phyloP scores from a whole-genome alignment of 2,888 invertebrate genomes.

The Nysson spinosus region DNA sequence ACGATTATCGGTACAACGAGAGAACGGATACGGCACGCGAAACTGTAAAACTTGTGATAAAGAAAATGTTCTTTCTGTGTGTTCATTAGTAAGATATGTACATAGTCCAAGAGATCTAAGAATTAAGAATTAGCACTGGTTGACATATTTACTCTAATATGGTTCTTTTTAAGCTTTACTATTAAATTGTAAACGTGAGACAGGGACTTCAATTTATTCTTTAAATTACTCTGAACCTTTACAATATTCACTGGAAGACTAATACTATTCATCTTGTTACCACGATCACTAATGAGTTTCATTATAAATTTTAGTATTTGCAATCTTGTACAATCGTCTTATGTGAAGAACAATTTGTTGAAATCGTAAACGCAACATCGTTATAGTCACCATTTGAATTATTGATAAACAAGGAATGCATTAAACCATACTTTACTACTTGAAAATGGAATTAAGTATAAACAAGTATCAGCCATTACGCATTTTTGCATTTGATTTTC shows the following conservation, averaged over 20 bases:
- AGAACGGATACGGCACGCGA: constrained; percentile 16
- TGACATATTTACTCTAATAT: too few relatives aligned
- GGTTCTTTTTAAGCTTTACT: constrained; percentile 8
- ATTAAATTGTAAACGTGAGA: constrained; percentile 2
- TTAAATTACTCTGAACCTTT: constrained; percentile 9
- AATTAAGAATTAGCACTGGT: constrained; percentile 14
- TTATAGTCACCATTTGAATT: neutral
- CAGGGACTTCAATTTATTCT: constrained; percentile 2
- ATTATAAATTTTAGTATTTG: constrained; percentile 10
- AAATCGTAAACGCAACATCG: neutral
- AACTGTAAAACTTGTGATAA: constrained; percentile 55
- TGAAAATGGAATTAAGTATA: too few relatives aligned
- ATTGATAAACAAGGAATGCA: too few relatives aligned
- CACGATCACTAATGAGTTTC: constrained; percentile 18
- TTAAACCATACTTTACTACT: too few relatives aligned
- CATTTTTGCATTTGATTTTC: too few relatives aligned
- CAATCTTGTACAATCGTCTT: constrained; percentile 18
- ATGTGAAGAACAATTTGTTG: constrained; percentile 9
- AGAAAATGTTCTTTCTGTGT: constrained; percentile 48
- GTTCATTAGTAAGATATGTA: constrained; percentile 58
- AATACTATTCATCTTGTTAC: constrained; percentile 13
- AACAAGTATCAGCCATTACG: too few relatives aligned
- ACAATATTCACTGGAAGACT: constrained; percentile 3
- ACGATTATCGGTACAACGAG: constrained; percentile 6
- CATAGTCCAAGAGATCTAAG: constrained; percentile 32